These are phyloP conservation scores for Vidua chalybeata DNA, from an alignment of 2,113 vertebrate genomes.

Conservation along the genomic window DNA sequence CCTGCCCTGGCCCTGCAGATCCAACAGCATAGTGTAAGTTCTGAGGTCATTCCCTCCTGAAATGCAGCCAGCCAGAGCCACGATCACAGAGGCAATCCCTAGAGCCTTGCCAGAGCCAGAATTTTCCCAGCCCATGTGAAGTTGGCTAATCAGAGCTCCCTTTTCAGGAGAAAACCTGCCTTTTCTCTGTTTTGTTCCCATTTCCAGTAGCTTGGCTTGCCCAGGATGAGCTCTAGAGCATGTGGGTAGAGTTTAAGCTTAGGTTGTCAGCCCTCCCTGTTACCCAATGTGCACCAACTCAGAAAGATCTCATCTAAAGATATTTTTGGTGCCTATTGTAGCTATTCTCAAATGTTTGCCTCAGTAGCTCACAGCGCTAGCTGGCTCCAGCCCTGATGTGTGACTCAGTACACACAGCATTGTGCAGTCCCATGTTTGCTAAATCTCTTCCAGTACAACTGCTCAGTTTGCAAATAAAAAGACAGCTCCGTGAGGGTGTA, in stretches of 20 bases:
- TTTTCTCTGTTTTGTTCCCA: not conserved
- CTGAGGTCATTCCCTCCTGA: not conserved
- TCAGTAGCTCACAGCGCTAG: constrained; percentile 46
- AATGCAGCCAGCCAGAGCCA: not conserved
- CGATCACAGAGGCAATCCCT: not conserved
- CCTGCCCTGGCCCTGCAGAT: not conserved
- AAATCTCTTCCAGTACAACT: constrained; percentile 53
- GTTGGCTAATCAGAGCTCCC: not conserved
- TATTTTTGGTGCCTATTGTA: constrained; percentile 67
- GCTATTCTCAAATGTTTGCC: constrained; percentile 58
- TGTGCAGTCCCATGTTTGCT: constrained; percentile 50
- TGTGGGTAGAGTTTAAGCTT: constrained; percentile 4
- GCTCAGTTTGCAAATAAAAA: constrained; percentile 65
- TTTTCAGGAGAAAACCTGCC: not conserved
- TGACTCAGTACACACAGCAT: constrained; percentile 52
- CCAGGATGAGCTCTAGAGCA: constrained; percentile 11
- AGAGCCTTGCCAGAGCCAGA: not conserved
- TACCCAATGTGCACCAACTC: constrained; percentile 42
- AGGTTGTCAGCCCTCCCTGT: constrained; percentile 20
- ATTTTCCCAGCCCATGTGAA: not conserved
- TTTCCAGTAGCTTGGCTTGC: not conserved
- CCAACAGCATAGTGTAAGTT: not conserved
- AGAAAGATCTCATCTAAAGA: constrained; percentile 55
- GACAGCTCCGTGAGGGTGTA: not conserved
- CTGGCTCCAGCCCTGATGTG: constrained; percentile 53